These are phyloP conservation scores for Capromys pilorides DNA, from an alignment of 2,797 vertebrate species.

Conservation along the genomic window DNA sequence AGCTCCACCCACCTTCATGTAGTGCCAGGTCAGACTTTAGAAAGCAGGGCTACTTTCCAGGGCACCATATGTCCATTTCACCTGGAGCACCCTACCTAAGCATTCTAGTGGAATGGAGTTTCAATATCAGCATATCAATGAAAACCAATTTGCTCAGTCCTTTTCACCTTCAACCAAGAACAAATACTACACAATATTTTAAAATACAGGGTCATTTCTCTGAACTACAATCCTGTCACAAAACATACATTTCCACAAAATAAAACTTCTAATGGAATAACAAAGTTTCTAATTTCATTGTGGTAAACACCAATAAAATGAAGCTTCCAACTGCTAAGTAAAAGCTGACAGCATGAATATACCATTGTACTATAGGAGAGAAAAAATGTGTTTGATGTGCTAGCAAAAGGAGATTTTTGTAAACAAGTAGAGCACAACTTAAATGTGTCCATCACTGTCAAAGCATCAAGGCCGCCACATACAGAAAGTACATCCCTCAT, in stretches of 20 bases:
- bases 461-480: constrained; percentile 67
- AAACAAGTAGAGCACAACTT: constrained; percentile 85
- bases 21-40: neutral
- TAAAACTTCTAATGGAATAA: constrained; percentile 71
- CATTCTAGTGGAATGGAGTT: neutral
- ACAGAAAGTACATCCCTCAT: constrained; percentile 67
- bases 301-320: constrained; percentile 83
- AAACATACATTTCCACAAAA: constrained; percentile 78
- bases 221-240: constrained; percentile 71
- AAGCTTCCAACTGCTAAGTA: constrained; percentile 84
- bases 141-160: constrained; percentile 32
- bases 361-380: constrained; percentile 82
- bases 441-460: constrained; percentile 84
- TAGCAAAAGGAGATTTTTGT: constrained; percentile 84
- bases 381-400: constrained; percentile 86
- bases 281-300: constrained; percentile 83
- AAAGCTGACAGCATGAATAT: constrained; percentile 85
- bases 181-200: neutral
- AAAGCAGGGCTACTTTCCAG: neutral
- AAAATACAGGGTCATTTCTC: constrained; percentile 36
- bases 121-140: neutral
- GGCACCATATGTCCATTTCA: neutral
- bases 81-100: neutral
- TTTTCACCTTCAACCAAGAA: constrained; percentile 56
- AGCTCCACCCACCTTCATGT: neutral